phyloP scores from a whole-genome alignment of 2,888 invertebrate genomes.

The Dynastes hyllus region DNA sequence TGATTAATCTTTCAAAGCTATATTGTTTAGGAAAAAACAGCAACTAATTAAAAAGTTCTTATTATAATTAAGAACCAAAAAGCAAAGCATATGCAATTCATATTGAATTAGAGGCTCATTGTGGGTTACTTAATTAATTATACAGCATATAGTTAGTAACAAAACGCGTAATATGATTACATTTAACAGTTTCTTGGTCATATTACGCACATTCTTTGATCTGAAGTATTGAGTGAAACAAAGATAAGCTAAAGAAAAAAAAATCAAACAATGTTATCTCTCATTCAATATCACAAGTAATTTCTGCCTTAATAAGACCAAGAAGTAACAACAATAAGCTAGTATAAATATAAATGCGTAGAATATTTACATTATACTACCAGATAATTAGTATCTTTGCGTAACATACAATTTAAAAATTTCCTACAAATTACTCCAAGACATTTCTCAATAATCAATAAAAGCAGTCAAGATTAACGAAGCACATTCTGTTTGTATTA shows the following conservation, averaged over 20 bases:
- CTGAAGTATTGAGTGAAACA: not conserved
- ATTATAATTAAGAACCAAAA: not conserved
- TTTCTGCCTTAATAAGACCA: not conserved
- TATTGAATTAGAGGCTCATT: not conserved
- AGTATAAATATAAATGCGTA: not conserved
- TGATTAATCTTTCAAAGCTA: no score
- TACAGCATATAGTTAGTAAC: not conserved
- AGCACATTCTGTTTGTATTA: slow-evolving; percentile 11
- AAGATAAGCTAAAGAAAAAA: not conserved
- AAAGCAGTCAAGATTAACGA: not conserved
- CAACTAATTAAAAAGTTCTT: no score
- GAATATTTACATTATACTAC: slow-evolving; percentile 3
- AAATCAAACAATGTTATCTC: not conserved
- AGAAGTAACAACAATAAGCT: slow-evolving; percentile 2
- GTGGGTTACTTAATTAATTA: not conserved
- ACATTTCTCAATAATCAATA: no score
- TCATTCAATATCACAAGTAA: not conserved
- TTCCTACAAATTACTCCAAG: no score
- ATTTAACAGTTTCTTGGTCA: no score
- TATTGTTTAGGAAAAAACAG: no score
- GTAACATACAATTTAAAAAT: no score
- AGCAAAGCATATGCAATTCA: not conserved
- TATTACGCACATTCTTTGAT: not conserved
- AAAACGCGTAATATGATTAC: not conserved
- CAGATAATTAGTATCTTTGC: no score